Conservation (phyloP, 2,113 vertebrate species). For the Bambusicola thoracicus region DNA sequence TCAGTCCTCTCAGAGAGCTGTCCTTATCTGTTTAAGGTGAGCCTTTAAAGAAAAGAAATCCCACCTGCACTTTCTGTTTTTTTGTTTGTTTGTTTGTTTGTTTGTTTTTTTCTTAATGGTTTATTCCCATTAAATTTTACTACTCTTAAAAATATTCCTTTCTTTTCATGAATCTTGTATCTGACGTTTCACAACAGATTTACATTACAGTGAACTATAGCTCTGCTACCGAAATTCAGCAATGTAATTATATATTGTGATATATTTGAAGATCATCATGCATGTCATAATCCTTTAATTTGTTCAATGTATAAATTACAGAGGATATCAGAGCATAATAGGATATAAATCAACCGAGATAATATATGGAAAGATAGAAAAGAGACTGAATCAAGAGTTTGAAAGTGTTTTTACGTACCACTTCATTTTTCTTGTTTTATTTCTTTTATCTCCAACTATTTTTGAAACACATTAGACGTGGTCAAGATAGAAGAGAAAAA, state of each 20-base stretch:
- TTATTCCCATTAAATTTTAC: neutral
- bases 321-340: neutral
- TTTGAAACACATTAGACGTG: neutral
- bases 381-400: neutral
- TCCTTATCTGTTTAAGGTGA: neutral
- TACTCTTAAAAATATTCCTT: neutral
- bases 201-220: neutral
- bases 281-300: neutral
- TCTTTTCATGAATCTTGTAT: neutral
- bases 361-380: neutral
- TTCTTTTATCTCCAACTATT: neutral
- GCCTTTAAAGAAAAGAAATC: neutral
- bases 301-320: neutral
- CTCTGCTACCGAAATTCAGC: neutral
- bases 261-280: neutral
- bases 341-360: neutral
- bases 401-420: neutral
- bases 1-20: neutral
- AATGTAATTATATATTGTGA: neutral
- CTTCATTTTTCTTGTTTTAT: neutral
- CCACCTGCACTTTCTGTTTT: neutral
- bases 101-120: neutral
- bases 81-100: no score
- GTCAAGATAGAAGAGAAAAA: neutral
- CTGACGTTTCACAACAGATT: neutral